phyloP scores from a whole-genome alignment of 1,140 invertebrate species.

The Dryas iulia region DNA sequence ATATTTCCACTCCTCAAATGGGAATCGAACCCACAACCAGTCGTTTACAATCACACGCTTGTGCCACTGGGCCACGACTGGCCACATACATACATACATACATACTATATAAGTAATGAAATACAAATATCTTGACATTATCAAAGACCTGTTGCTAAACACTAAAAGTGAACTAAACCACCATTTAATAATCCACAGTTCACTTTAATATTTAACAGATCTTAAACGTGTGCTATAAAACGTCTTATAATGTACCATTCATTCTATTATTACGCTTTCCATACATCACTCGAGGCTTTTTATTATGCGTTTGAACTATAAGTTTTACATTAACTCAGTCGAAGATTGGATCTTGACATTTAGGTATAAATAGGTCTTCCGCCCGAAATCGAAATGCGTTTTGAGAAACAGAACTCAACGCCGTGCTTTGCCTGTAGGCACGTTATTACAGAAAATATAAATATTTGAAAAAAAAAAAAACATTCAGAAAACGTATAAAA shows the following conservation, averaged over 20 bases:
- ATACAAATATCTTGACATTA: not conserved
- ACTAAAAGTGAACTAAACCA: not conserved
- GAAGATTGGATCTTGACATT: constrained; percentile 58
- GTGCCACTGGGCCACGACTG: too few relatives aligned
- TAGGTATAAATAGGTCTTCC: constrained; percentile 50
- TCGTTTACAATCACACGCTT: too few relatives aligned
- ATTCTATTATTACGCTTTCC: constrained; percentile 27
- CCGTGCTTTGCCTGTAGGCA: too few relatives aligned
- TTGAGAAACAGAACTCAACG: too few relatives aligned
- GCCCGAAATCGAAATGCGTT: too few relatives aligned
- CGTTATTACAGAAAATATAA: too few relatives aligned
- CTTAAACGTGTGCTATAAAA: not conserved
- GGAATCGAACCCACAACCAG: too few relatives aligned
- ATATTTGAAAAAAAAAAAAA: too few relatives aligned
- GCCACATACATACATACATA: too few relatives aligned
- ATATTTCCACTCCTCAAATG: too few relatives aligned
- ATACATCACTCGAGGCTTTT: constrained; percentile 52
- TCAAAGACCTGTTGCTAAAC: constrained; percentile 1
- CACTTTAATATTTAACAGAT: not conserved
- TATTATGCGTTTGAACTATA: constrained; percentile 60
- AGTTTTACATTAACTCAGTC: constrained; percentile 63
- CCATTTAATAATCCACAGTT: not conserved
- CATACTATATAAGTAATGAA: too few relatives aligned
- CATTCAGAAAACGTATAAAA: too few relatives aligned
- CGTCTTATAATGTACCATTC: not conserved